Evolutionary conservation across 2,113 vertebrate species (phyloP).

Genomic region (Motacilla alba): DNA sequence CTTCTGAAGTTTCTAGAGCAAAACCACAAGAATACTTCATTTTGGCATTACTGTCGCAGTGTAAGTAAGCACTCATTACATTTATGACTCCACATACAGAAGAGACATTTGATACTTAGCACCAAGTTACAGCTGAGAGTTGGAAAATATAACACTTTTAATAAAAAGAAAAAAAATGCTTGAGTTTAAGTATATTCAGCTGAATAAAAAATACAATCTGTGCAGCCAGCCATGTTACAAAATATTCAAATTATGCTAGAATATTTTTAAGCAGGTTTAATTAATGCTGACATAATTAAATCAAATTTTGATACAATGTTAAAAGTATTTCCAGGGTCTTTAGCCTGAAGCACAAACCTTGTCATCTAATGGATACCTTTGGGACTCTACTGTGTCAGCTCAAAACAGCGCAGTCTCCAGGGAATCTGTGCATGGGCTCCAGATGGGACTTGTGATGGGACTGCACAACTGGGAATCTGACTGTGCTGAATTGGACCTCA

Average conservation of each 20-base stretch:
- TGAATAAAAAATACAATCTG: background rate
- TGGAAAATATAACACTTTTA: background rate
- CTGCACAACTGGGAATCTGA: background rate
- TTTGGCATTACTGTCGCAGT: background rate
- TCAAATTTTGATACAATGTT: background rate
- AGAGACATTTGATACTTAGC: background rate
- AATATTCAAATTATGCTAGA: background rate
- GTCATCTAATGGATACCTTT: background rate
- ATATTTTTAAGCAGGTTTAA: background rate
- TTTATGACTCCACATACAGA: background rate
- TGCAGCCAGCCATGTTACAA: background rate
- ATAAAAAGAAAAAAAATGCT: background rate
- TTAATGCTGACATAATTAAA: background rate
- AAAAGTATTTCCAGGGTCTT: background rate
- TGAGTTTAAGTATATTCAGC: background rate
- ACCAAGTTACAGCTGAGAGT: background rate
- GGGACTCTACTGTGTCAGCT: background rate
- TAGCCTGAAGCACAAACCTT: background rate
- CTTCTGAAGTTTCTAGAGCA: background rate
- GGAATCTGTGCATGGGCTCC: background rate
- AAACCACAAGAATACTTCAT: background rate
- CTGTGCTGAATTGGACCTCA: background rate
- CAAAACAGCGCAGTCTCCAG: background rate
- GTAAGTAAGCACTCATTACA: background rate
- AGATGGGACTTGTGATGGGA: background rate